Percentiles rank a stretch among this genome's conserved stretches.
phyloP scores from a whole-genome alignment of 2,888 invertebrate species.

The Tetramorium bicarinatum region DNA sequence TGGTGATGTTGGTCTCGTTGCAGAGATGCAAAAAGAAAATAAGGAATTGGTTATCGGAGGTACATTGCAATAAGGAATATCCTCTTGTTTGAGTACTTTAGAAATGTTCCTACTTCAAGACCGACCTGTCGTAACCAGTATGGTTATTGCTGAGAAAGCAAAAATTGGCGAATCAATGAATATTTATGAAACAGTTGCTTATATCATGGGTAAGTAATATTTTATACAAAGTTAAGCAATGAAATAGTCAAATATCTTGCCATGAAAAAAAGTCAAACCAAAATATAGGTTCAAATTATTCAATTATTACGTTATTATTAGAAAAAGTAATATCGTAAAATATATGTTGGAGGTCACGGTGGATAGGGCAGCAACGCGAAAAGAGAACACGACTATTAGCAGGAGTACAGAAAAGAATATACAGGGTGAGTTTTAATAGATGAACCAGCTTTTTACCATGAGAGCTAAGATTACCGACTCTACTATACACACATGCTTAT shows the following conservation, averaged over 20 bases:
- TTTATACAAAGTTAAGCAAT: neutral
- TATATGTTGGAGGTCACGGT: too few species aligned
- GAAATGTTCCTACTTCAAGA: conserved; percentile 80
- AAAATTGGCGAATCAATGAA: conserved; percentile 88
- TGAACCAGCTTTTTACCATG: too few species aligned
- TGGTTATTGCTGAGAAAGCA: conserved; percentile 95
- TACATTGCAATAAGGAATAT: conserved; percentile 94
- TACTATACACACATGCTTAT: too few species aligned
- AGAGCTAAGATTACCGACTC: too few species aligned
- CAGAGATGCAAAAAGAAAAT: conserved; percentile 19
- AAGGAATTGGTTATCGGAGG: conserved; percentile 89
- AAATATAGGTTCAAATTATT: too few species aligned
- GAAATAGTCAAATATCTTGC: neutral
- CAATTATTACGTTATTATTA: too few species aligned
- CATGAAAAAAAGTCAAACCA: too few species aligned
- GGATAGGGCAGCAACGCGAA: too few species aligned
- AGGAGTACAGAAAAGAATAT: too few species aligned
- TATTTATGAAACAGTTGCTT: conserved; percentile 91
- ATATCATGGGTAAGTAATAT: conserved; percentile 85
- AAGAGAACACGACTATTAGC: too few species aligned
- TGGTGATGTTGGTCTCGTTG: conserved; percentile 14
- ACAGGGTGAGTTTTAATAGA: too few species aligned
- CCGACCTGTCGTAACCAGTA: conserved; percentile 91
- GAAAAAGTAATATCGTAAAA: too few species aligned
- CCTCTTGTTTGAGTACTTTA: conserved; percentile 90